phyloP scores from a whole-genome alignment of 2,888 invertebrate genomes.

The Diadegma fenestrale region DNA sequence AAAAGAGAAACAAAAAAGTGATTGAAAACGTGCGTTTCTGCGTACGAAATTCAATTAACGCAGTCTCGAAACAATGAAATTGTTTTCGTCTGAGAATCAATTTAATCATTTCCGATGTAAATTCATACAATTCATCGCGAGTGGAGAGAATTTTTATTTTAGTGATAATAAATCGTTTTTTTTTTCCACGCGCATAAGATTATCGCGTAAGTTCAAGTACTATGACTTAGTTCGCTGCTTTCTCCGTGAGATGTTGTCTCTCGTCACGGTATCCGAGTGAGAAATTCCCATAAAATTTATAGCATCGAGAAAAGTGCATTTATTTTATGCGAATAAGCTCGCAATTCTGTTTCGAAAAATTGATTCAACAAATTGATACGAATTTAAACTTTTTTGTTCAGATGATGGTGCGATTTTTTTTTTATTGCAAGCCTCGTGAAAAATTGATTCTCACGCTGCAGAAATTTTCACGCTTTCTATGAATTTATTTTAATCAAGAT shows the following conservation, averaged over 20 bases:
- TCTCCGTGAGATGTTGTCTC: constrained; percentile 69
- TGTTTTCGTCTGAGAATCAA: too few species aligned
- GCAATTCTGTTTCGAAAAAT: background rate
- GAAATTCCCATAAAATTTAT: constrained; percentile 48
- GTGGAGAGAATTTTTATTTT: background rate
- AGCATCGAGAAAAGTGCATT: constrained; percentile 8
- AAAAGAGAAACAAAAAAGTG: background rate
- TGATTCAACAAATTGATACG: constrained; percentile 2
- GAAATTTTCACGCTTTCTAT: constrained; percentile 7
- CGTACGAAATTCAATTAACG: background rate
- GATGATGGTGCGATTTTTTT: background rate
- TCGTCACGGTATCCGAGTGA: constrained; percentile 71
- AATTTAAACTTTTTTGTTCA: background rate
- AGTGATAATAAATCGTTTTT: constrained; percentile 26
- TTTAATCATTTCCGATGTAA: background rate
- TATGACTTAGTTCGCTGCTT: constrained; percentile 55
- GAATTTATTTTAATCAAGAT: background rate
- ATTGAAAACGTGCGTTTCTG: background rate
- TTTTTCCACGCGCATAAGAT: constrained; percentile 28
- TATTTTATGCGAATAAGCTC: constrained; percentile 15
- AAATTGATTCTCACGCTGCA: background rate
- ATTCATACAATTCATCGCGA: background rate
- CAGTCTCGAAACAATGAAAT: background rate
- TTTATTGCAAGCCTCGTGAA: background rate
- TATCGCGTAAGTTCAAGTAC: constrained; percentile 2